Base-by-base conservation (phyloP, 2,888 invertebrate genomes). In the Pristionchus mayeri region DNA sequence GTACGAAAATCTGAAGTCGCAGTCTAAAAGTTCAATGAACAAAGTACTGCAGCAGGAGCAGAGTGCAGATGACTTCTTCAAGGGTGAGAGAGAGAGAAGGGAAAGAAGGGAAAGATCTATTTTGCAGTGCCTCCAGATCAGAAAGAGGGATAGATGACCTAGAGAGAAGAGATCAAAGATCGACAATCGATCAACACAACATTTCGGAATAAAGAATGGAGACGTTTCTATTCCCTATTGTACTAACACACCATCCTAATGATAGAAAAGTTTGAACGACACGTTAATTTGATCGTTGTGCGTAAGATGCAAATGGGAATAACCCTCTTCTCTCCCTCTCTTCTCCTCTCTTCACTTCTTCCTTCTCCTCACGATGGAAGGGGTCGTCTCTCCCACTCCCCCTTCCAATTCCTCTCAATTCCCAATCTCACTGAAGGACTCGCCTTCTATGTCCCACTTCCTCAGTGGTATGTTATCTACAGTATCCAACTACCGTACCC, bases 191-290 rank as follows among this genome's bases (percentile, higher is more conserved):
- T 50, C 76, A 50, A 78, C 50, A 71, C 71, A 71, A 71, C n/a
- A 71, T 40, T 40, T 71, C 71, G 71, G 40, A 71, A 71, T 71
- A 71, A 71, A 71, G 71, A 71, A n/a, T n/a, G n/a, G n/a, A n/a
- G n/a, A n/a, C n/a, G n/a, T n/a, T n/a, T n/a, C n/a, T n/a, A n/a
- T n/a, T n/a, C n/a, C n/a, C n/a, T n/a, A n/a, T n/a, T n/a, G n/a
- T 44, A 44, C 13, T 13, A 9, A 44, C 44, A 44, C 7, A 54
- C 4, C 54, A 54, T 54, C n/a, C n/a, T 54, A 54, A 54, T 18
- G 16, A 21, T 54, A 16, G 21, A 13, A 54, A 7, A 13, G 21
- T 18, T 13, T 54, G 16, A 21, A 4, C 7, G 21, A 54, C 21
- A 54, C 16, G 21, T 4, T 21, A 54, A 16, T 54, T 54, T 7